Evolutionary conservation across 2,113 vertebrate species (phyloP).

Genomic region (Ammodytes dubius): DNA sequence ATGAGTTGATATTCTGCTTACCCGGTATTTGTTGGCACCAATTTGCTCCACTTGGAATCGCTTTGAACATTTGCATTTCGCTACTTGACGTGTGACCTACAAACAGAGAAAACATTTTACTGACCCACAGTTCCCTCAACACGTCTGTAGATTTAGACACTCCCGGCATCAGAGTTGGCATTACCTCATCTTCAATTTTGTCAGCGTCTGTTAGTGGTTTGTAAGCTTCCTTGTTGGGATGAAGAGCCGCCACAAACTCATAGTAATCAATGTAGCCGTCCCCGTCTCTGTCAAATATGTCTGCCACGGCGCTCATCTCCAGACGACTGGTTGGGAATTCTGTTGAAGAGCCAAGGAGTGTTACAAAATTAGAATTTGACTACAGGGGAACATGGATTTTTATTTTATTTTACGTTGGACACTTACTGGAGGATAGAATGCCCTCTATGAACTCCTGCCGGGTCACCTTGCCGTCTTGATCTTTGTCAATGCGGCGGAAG

Average conservation of each 20-base stretch:
- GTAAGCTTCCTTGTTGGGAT: constrained; percentile 98
- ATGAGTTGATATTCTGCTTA: constrained; percentile 77
- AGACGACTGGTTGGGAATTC: constrained; percentile 97
- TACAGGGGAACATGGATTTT: neutral
- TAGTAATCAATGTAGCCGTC: constrained; percentile 99
- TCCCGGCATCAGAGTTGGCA: neutral
- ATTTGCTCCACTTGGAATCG: constrained; percentile 99
- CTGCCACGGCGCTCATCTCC: constrained; percentile 99
- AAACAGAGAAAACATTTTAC: constrained; percentile 47
- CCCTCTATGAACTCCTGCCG: constrained; percentile 98
- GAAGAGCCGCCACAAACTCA: constrained; percentile 97
- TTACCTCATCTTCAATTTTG: constrained; percentile 99
- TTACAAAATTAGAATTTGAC: constrained; percentile 19
- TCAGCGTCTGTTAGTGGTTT: constrained; percentile 98
- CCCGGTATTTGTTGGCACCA: constrained; percentile 98
- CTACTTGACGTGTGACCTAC: constrained; percentile 97
- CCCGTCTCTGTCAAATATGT: constrained; percentile 97
- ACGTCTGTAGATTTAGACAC: neutral
- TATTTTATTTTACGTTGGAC: neutral
- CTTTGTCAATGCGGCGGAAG: constrained; percentile 98
- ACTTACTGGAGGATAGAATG: constrained; percentile 98
- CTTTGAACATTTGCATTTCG: constrained; percentile 99
- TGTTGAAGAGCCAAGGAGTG: constrained; percentile 52
- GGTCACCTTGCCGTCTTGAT: constrained; percentile 98
- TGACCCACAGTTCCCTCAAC: neutral